phyloP scores from a whole-genome alignment of 2,113 vertebrate species.

The Tretioscincus oriximinensis region DNA sequence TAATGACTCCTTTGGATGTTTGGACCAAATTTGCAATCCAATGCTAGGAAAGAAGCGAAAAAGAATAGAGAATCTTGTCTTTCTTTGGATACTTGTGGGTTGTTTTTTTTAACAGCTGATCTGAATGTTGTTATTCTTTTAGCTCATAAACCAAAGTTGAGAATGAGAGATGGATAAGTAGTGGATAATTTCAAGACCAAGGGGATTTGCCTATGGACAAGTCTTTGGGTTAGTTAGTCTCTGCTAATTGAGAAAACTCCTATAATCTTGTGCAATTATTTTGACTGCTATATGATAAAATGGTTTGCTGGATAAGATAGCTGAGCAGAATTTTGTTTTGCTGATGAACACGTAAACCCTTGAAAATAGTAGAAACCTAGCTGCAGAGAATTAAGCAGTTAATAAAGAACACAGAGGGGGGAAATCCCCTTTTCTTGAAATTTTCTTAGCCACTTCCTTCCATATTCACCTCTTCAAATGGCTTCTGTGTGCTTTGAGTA shows the following conservation, averaged over 20 bases:
- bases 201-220: conserved; percentile 16
- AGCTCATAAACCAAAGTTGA: conserved; percentile 3
- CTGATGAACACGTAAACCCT: neutral
- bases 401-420: neutral
- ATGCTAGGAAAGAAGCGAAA: neutral
- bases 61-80: neutral
- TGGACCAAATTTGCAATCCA: neutral
- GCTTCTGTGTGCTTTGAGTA: conserved; percentile 6
- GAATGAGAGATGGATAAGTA: conserved; percentile 12
- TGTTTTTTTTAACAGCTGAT: neutral
- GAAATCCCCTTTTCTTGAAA: neutral
- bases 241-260: neutral
- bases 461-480: fast-evolving
- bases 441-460: neutral
- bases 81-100: neutral
- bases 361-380: neutral
- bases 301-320: neutral
- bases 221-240: conserved; percentile 14
- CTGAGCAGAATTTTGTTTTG: neutral
- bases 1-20: neutral
- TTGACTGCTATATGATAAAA: neutral
- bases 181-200: conserved; percentile 4
- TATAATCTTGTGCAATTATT: neutral
- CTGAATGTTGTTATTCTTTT: conserved; percentile 2
- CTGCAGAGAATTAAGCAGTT: neutral